phyloP scores from a whole-genome alignment of 2,888 invertebrate species.

The Stenodera caucasica region DNA sequence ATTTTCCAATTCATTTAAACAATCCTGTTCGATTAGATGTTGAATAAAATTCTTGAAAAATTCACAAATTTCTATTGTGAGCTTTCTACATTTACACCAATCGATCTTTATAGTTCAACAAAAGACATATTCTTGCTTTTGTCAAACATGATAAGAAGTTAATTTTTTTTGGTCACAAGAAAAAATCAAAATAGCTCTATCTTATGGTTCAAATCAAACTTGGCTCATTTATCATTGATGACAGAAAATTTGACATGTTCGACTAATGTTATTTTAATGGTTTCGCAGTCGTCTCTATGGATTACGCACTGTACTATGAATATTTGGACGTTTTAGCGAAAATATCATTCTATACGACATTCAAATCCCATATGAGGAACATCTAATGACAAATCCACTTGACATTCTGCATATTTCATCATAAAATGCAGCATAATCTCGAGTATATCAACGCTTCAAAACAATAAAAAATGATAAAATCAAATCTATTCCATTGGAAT shows the following conservation, averaged over 20 bases:
- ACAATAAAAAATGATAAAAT: neutral
- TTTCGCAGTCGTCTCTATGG: neutral
- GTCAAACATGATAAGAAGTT: conserved; percentile 2
- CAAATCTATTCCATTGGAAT: too few relatives aligned
- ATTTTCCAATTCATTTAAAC: conserved; percentile 2
- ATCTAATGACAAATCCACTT: neutral
- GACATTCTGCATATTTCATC: neutral
- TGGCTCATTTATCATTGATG: conserved; percentile 24
- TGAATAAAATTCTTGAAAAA: neutral
- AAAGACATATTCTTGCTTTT: neutral
- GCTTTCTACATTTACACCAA: neutral
- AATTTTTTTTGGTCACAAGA: neutral
- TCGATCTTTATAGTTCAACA: neutral
- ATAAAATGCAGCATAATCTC: neutral
- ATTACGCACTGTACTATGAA: neutral
- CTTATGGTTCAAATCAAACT: conserved; percentile 11
- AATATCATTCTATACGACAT: neutral
- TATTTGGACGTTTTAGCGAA: neutral
- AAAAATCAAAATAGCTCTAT: neutral
- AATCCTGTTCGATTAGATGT: neutral
- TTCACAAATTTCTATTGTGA: neutral
- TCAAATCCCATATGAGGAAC: neutral
- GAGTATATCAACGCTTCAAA: too few relatives aligned
- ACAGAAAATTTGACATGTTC: conserved; percentile 22
- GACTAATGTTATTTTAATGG: conserved; percentile 27